A percentile compares a stretch with the other conserved stretches of the same genome.
Conservation (phyloP, 2,113 vertebrate genomes). For the Sylvicapra grimmia region DNA sequence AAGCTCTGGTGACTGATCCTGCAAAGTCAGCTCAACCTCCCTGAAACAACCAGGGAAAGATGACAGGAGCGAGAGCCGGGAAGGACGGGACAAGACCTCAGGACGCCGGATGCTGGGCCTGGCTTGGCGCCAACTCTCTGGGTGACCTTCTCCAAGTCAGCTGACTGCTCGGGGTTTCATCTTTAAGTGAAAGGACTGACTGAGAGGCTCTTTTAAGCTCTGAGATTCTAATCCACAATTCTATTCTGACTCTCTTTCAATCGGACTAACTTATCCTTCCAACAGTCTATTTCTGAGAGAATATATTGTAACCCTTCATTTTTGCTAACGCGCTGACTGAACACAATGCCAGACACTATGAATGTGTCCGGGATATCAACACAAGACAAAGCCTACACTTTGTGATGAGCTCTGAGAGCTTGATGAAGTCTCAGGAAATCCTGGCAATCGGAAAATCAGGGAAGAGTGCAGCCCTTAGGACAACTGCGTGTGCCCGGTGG, state of each 20-base stretch:
- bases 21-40: neutral
- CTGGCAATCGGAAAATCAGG: neutral
- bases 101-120: neutral
- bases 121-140: neutral
- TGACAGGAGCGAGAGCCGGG: fast-evolving
- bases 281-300: neutral
- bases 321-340: neutral
- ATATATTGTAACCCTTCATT: neutral
- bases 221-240: neutral
- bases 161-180: neutral
- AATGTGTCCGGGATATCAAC: neutral
- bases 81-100: neutral
- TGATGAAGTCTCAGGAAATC: neutral
- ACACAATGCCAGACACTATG: neutral
- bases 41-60: neutral
- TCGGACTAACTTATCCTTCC: neutral
- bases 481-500: neutral
- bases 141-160: neutral
- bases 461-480: neutral
- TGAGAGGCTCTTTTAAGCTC: neutral
- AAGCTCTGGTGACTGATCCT: neutral
- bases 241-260: neutral
- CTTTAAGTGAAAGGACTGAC: neutral
- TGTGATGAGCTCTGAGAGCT: neutral
- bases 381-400: neutral